A percentile compares a stretch with the other conserved stretches of the same genome.
Evolutionary conservation across 64 coral and sea anemone species (phyloP).

Genomic region (Montipora capricornis): DNA sequence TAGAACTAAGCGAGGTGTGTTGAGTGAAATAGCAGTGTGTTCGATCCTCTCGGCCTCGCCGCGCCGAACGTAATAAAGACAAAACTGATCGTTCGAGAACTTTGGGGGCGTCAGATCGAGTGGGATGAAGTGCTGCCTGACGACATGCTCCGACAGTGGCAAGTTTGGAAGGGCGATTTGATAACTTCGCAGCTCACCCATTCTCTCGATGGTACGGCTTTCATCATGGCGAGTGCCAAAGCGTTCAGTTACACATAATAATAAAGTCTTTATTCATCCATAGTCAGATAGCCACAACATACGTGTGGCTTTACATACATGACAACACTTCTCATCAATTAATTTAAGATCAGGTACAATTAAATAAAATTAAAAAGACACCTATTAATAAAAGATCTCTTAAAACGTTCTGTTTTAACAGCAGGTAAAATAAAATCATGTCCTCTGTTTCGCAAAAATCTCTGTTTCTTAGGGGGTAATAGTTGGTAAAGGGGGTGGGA

Average conservation of each 20-base stretch:
- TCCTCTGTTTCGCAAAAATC: constrained; percentile 7
- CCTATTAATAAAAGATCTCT: constrained; percentile 47
- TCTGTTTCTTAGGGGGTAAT: constrained; percentile 17
- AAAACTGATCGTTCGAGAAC: neutral
- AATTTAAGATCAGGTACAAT: too few species aligned
- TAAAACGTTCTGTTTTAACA: constrained; percentile 48
- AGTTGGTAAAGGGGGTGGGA: constrained; percentile 1
- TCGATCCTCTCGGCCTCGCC: constrained; percentile 26
- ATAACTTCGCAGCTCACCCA: neutral
- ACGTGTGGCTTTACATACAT: too few species aligned
- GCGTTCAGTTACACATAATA: too few species aligned
- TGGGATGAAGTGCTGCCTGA: neutral
- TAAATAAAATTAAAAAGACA: too few species aligned
- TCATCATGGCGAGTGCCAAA: too few species aligned
- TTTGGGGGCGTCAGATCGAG: neutral
- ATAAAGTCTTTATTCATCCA: too few species aligned
- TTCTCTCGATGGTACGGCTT: too few species aligned
- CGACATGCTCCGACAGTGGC: neutral
- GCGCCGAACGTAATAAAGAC: too few species aligned
- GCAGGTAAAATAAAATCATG: constrained; percentile 63
- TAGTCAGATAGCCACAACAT: too few species aligned
- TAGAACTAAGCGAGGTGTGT: neutral
- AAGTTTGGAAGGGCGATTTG: constrained; percentile 1
- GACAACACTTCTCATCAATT: too few species aligned
- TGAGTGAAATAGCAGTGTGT: neutral